Base-by-base conservation (phyloP, 1,140 invertebrate genomes). In the Drosophila burlai region DNA sequence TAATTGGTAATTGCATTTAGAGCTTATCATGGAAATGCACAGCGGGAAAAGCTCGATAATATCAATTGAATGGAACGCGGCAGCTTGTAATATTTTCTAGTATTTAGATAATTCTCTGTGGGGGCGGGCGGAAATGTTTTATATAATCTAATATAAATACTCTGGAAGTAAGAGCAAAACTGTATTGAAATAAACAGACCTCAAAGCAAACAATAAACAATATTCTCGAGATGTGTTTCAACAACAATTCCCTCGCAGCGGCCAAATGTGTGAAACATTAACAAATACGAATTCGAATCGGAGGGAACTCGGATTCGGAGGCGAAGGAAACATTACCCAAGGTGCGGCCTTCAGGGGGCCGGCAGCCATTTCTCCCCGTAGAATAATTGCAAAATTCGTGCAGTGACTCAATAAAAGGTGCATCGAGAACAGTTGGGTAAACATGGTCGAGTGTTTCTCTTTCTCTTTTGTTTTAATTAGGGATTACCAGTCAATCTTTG, bases 181-280 rank as follows among this genome's bases (percentile, higher is more conserved):
- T 46, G 18, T 54, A 50, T 52, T 40, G 71, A 76, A 76, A 83
- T 83, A 83, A 83, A 84, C 81, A 81, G 54, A 76, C 26, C 42
- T 54, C 50, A 63, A 69, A 66, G 59, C 80, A 83, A 83, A 83
- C 49, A 83, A 81, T 81, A 81, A 82, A 81, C 80, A 81, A 82
- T 82, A 78, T 77, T 60, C 46, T 18, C 55, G 49, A 65, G 61
- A 81, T 81, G 59, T 69, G 54, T 69, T 67, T 76, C 64, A 59
- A 63, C 81, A 83, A 63, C 76, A 69, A 76, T 81, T 47, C 46
- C 40, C 61, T 52, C 36, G 36, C 54, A 57, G 54, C 21, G 42
- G 65, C 80, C 80, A 77, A 81, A 81, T 82, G 80, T 81, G 66
- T 62, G 58, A 77, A 40, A 81, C 36, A 63, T 46, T 55, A 75